phyloP scores from a whole-genome alignment of 2,888 invertebrate genomes.

The Nesidiocoris tenuis region DNA sequence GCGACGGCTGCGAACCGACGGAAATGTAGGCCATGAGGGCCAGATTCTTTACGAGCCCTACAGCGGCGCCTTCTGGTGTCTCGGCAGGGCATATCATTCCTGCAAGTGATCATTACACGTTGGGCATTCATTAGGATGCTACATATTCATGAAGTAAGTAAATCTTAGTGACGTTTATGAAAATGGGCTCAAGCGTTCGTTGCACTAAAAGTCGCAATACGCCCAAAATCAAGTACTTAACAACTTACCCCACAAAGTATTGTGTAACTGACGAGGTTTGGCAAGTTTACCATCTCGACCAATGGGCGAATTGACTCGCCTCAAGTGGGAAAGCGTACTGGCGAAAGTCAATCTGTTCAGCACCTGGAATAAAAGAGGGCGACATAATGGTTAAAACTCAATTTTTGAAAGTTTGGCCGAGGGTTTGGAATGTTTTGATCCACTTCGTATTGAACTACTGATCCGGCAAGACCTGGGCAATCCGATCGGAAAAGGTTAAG shows the following conservation, averaged over 20 bases:
- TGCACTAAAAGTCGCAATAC: too few species aligned
- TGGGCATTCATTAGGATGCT: constrained; percentile 40
- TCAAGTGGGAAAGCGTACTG: constrained; percentile 95
- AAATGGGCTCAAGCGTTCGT: too few species aligned
- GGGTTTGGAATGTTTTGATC: too few species aligned
- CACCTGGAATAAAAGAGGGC: constrained; percentile 73
- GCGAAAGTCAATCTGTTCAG: constrained; percentile 98
- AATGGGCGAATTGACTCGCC: constrained; percentile 98
- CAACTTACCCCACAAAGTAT: constrained; percentile 89
- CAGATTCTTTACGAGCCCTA: constrained; percentile 96
- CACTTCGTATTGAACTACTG: too few species aligned
- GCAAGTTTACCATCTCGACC: constrained; percentile 98
- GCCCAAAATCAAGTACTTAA: too few species aligned
- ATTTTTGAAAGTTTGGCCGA: too few species aligned
- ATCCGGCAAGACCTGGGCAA: too few species aligned
- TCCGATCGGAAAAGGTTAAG: too few species aligned
- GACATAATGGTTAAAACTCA: too few species aligned
- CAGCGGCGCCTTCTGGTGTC: constrained; percentile 96
- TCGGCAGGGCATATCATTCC: constrained; percentile 98
- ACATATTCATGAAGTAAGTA: too few species aligned
- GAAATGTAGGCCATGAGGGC: constrained; percentile 99
- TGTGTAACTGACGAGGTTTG: constrained; percentile 97
- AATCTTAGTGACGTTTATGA: too few species aligned
- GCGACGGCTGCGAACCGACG: constrained; percentile 98
- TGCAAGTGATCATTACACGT: neutral